These are phyloP conservation scores for Oryctolagus cuniculus DNA, from an alignment of 2,113 vertebrate genomes.

Conservation along the genomic window DNA sequence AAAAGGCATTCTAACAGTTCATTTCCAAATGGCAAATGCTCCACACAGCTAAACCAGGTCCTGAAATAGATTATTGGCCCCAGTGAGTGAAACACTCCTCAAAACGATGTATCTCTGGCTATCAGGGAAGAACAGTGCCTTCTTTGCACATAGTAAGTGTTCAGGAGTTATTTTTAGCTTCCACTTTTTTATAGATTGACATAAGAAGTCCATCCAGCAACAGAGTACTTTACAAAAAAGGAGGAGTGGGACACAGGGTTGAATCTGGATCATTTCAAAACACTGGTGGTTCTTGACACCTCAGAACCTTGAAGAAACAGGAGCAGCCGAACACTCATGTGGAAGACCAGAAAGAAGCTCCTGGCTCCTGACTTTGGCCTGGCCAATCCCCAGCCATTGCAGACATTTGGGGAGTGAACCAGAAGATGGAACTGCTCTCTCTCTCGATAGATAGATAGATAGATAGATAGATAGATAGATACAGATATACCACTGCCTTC, in stretches of 20 bases:
- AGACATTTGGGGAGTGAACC: too few species aligned
- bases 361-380: too few species aligned
- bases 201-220: constrained; percentile 1
- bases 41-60: constrained; percentile 47
- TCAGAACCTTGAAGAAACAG: not conserved
- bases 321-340: not conserved
- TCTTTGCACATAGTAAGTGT: not conserved
- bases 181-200: not conserved
- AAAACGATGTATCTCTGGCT: not conserved
- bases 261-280: not conserved
- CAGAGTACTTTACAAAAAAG: constrained; percentile 5
- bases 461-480: too few species aligned
- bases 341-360: too few species aligned
- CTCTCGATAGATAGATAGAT: too few species aligned
- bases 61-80: constrained; percentile 31
- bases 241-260: not conserved
- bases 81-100: not conserved
- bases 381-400: too few species aligned
- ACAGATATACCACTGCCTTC: too few species aligned
- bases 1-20: constrained; percentile 50
- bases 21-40: constrained; percentile 1
- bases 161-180: not conserved
- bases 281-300: not conserved
- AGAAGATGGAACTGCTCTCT: too few species aligned
- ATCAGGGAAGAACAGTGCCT: not conserved